Evolutionary conservation across 2,888 invertebrate species (phyloP), one percentile per base, ranked within the genome.

Genomic region (Thymelicus acteon): DNA sequence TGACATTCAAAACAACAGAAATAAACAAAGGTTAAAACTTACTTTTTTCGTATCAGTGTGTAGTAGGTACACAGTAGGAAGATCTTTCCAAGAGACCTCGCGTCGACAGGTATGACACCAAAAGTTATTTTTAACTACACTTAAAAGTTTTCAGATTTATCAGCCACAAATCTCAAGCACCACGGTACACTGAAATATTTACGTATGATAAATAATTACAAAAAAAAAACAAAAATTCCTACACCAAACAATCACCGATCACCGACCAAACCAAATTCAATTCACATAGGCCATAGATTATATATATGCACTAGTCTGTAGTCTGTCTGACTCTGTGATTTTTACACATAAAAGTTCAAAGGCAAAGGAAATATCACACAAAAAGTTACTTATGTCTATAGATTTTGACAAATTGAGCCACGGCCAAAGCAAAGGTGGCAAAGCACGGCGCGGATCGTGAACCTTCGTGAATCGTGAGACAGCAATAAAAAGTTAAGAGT

Each of bases 31-130:
- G 60, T 19, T 19, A 12, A 44, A 52, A 64, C 63, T 64, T 64
- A 64, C 63, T 64, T 64, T 64, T 39, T 52, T 52, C 15, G 63
- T 64, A 19, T 52, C 49, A 52, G 52, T 64, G 8, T 48, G 31
- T 31, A 19, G 19, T 19, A 19, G 31, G 47, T 44, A 24, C 7
- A 7, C 31, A 68, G 48, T 7, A 40, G 24, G 57, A 66, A 69
- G 57, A 60, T 66, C 65, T 69, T 72, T 65, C 60, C 57, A 58
- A 61, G 61, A 69, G 40, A 61, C 68, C 65, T 61, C 64, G 48
- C 65, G 69, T 65, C 61, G 66, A 62, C 72, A 66, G 62, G 65
- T 72, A 72, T 69, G 58, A 49, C 12, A 54, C 19, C 39, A 19
- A 65, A 72, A 72, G 67, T 65, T 66, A 49, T 69, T 61, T 64